Percentiles rank a stretch among this genome's conserved stretches.
phyloP scores from a whole-genome alignment of 2,888 invertebrate species.

The Agrilus cyanescens region DNA sequence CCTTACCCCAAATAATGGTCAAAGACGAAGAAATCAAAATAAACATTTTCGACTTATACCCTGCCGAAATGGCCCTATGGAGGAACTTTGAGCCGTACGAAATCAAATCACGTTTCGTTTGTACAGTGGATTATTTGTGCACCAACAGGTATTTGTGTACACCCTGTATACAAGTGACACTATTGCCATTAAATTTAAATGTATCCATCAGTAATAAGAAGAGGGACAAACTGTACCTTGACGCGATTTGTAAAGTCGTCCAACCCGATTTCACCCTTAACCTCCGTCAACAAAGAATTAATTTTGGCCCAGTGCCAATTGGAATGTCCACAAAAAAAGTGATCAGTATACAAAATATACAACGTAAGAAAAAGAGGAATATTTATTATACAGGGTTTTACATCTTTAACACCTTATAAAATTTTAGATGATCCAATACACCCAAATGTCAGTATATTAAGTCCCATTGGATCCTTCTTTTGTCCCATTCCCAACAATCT shows the following conservation, averaged over 20 bases:
- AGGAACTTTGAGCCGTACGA: slow-evolving; percentile 18
- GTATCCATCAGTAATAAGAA: slow-evolving; percentile 6
- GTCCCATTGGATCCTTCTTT: slow-evolving; percentile 15
- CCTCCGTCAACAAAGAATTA: slow-evolving; percentile 18
- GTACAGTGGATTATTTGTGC: slow-evolving; percentile 13
- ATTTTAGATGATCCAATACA: slow-evolving; percentile 12
- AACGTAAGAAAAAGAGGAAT: slow-evolving; percentile 13
- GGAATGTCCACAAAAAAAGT: slow-evolving; percentile 15
- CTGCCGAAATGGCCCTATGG: slow-evolving; percentile 22
- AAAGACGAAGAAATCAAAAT: slow-evolving; percentile 15
- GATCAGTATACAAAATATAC: slow-evolving; percentile 20
- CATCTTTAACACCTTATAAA: not conserved
- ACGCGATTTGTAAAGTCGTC: slow-evolving; percentile 19
- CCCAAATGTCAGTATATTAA: slow-evolving; percentile 12
- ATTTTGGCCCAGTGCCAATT: slow-evolving; percentile 19
- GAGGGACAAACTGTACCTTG: slow-evolving; percentile 16
- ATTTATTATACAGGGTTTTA: not conserved
- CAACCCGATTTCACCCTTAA: slow-evolving; percentile 23
- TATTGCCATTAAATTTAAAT: not conserved
- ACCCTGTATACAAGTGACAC: slow-evolving; percentile 1
- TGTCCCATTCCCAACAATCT: slow-evolving; percentile 9
- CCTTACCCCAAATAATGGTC: slow-evolving; percentile 11
- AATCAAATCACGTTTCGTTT: slow-evolving; percentile 17
- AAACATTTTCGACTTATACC: slow-evolving; percentile 20
- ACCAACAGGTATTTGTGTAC: slow-evolving; percentile 8